Base-by-base conservation (phyloP, 2,888 invertebrate genomes). In the Noctua janthe region DNA sequence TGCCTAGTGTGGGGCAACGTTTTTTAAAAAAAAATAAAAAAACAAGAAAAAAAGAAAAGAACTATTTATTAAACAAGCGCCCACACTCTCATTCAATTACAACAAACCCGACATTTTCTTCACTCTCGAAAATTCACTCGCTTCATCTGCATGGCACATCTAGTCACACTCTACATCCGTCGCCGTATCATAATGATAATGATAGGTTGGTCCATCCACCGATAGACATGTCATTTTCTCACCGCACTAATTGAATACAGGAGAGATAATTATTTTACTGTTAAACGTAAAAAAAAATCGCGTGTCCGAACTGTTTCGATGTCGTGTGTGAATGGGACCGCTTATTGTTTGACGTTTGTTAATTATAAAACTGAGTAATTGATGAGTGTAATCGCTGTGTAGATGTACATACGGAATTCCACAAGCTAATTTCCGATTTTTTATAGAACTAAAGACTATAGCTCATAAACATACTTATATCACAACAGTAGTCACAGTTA, bases 191-290 rank as follows among this genome's bases (percentile, higher is more conserved):
- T 91, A 92, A 92, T 91, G 90, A 90, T 95, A 94, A 95, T 95
- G 91, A 95, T 94, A 93, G 94, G 89, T 89, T 90, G 89, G 89
- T 89, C 92, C 92, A 93, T 92, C 89, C 87, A 89, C 87, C 90
- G 90, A 95, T 94, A 94, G 94, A 94, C 94, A 94, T 95, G 95
- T 96, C 96, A 95, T 95, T 95, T 96, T 95, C 95, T 95, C 95
- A 93, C 94, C 93, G 90, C 90, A 90, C 92, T 95, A 95, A 96
- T 95, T 95, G 95, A 96, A 96, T 95, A 94, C 92, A 90, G 66
- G 66, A 90, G 91, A 87, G 92, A 91, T 94, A 94, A 94, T 95
- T 94, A 94, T 94, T 94, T 94, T 91, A 94, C 92, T 93, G 87
- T 85, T 85, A 83, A 85, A 83, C 81, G 74, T 47, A 49, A 84